phyloP scores from a whole-genome alignment of 2,113 vertebrate genomes.

The Rafetus swinhoei region DNA sequence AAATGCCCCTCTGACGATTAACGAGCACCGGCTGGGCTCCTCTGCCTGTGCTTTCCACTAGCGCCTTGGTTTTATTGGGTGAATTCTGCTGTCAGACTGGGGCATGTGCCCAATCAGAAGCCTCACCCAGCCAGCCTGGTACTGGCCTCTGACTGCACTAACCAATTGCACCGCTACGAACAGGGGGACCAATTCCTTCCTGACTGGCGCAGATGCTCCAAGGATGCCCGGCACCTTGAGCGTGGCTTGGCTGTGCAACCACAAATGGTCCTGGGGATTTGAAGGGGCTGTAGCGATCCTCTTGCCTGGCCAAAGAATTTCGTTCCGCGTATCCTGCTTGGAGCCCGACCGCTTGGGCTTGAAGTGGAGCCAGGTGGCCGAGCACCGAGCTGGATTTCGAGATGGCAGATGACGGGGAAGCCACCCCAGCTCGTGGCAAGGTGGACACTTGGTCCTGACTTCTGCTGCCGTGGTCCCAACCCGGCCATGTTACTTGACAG shows the following conservation, averaged over 20 bases:
- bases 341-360: background rate
- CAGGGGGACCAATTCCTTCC: background rate
- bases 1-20: background rate
- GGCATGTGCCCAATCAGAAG: background rate
- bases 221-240: background rate
- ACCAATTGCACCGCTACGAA: background rate
- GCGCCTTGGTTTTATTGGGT: background rate
- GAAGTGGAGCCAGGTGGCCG: background rate
- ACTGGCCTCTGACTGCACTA: no score
- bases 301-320: background rate
- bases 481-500: background rate
- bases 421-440: background rate
- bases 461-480: no score
- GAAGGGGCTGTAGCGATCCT: background rate
- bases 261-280: background rate
- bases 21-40: background rate
- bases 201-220: background rate
- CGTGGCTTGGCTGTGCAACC: background rate
- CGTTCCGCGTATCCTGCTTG: background rate
- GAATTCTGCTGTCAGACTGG: background rate
- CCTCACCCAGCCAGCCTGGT: background rate
- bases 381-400: background rate
- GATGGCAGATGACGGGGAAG: background rate
- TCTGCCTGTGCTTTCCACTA: background rate
- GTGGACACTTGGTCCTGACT: background rate